These are phyloP conservation scores for Labroides dimidiatus DNA, from an alignment of 2,797 vertebrate species.

Conservation along the genomic window DNA sequence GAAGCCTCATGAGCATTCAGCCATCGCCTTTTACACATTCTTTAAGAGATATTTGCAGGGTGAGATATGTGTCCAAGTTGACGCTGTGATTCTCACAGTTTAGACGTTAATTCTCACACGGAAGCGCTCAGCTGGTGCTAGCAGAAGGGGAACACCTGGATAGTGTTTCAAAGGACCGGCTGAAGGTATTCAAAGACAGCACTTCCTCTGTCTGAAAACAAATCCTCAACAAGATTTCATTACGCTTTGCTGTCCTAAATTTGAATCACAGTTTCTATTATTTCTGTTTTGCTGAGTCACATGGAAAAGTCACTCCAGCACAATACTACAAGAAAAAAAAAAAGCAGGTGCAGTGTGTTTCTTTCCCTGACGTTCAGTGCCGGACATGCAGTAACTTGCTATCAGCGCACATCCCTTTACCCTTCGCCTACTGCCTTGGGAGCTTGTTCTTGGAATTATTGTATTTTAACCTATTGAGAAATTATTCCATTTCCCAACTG, in stretches of 20 bases:
- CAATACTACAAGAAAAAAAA: not conserved
- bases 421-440: too few species aligned
- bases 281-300: not conserved
- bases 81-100: conserved; percentile 40
- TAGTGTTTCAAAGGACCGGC: too few species aligned
- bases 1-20: not conserved
- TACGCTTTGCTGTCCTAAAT: not conserved
- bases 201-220: not conserved
- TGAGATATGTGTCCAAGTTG: not conserved
- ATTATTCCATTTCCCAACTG: not conserved
- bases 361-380: not conserved
- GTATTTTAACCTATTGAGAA: not conserved
- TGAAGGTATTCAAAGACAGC: not conserved
- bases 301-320: not conserved
- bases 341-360: not conserved
- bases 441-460: not conserved
- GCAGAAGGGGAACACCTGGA: not conserved
- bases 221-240: not conserved
- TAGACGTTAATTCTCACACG: conserved; percentile 25
- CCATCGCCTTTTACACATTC: not conserved
- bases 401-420: not conserved
- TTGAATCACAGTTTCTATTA: not conserved
- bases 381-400: not conserved
- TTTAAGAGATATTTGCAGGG: not conserved
- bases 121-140: rapidly evolving